Evolutionary conservation across 2,888 invertebrate genomes (phyloP).

Genomic region (Ceramica pisi): DNA sequence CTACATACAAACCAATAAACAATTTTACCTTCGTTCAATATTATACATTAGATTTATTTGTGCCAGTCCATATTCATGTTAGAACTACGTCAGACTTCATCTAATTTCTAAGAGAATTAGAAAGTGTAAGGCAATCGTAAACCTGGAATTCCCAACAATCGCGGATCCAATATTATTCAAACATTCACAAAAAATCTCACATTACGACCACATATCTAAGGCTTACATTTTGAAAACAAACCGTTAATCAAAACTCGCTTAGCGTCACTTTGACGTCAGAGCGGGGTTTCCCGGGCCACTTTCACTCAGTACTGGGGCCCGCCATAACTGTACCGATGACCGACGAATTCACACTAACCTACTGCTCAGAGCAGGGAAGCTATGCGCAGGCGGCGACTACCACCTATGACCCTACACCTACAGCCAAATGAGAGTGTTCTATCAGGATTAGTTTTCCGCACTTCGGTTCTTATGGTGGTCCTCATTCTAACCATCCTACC

Average conservation of each 20-base stretch:
- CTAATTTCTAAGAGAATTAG: constrained; percentile 2
- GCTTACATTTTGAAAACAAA: constrained; percentile 19
- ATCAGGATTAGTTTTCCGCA: too few species aligned
- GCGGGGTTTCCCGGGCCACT: constrained; percentile 52
- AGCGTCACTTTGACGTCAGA: constrained; percentile 47
- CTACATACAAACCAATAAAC: too few species aligned
- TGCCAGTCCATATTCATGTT: not conserved
- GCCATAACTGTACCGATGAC: constrained; percentile 53
- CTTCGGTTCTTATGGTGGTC: too few species aligned
- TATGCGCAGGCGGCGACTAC: not conserved
- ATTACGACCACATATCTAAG: constrained; percentile 12
- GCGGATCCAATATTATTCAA: not conserved
- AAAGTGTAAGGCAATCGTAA: constrained; percentile 14
- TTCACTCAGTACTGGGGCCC: constrained; percentile 45
- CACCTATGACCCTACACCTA: not conserved
- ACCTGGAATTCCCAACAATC: constrained; percentile 18
- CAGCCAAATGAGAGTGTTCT: too few species aligned
- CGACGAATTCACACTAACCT: constrained; percentile 30
- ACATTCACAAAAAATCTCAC: constrained; percentile 12
- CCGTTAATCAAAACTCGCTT: constrained; percentile 35
- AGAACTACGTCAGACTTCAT: not conserved
- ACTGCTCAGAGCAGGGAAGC: not conserved
- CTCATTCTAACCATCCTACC: too few species aligned
- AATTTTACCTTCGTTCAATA: too few species aligned
- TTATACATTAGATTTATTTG: not conserved